Evolutionary conservation across 2,797 vertebrate genomes (phyloP), one percentile per base, ranked within the genome.

Genomic region (Cuniculus paca): DNA sequence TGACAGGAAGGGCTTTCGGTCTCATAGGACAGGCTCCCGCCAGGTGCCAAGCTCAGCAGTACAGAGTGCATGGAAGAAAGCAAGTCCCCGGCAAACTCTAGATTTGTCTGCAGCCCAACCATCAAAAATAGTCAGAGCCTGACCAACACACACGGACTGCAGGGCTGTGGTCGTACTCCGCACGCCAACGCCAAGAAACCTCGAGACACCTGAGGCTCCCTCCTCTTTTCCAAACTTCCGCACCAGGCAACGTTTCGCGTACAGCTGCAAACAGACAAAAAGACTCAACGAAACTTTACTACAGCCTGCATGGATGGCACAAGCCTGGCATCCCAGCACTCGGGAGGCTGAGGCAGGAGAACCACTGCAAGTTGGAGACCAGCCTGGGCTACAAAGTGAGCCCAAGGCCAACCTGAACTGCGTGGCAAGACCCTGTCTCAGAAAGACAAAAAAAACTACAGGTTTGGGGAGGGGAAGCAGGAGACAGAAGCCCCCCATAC

Each of bases 81-180:
- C 19, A 61, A 89, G 58, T 79, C 88, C 45, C 65, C 56, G 48
- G 60, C 81, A 68, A 93, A 83, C 77, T 50, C 68, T 95, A 63
- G 83, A 89, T 26, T 52, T 72, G 60, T 75, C 68, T 86, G n/a
- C 61, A 90, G 58, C 70, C 75, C 84, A 75, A 68, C 50, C 13
- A 84, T n/a, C 56, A 83, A 65, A 92, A 79, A 54, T 6, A 83
- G 83, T 70, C 79, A 50, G 9, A 9, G 39, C 39, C 68, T 82
- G 45, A 91, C 52, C 91, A 78, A 83, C n/a, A 88, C 45, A 93
- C 74, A 81, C 19, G n/a, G 52, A 65, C 39, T 56, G 22, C 39
- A 72, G 17, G 70, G 42, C 72, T 93, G 72, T 54, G 22, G 68
- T n/a, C 52, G 72, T 13, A 60, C 50, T 82, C 74, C 28, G 22